Evolutionary conservation across 2,888 invertebrate genomes (phyloP).

Genomic region (Tanytarsus gracilentus): DNA sequence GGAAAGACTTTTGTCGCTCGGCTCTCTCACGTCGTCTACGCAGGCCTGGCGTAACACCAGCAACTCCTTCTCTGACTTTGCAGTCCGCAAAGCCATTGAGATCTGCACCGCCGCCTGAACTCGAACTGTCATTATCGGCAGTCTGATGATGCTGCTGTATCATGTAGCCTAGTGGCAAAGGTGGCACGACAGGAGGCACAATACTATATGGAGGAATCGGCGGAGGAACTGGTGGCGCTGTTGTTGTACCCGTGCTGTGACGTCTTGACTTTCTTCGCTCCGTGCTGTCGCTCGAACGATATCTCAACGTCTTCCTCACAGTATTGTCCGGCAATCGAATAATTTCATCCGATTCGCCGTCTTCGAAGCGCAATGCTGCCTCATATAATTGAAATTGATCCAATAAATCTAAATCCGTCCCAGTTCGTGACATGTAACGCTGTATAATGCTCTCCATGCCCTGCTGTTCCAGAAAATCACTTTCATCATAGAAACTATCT

Average conservation of each 20-base stretch:
- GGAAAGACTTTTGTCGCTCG: constrained; percentile 74
- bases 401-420: constrained; percentile 84
- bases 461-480: constrained; percentile 90
- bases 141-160: constrained; percentile 36
- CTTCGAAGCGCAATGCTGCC: constrained; percentile 62
- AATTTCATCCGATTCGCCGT: constrained; percentile 46
- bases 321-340: constrained; percentile 55
- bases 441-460: constrained; percentile 81
- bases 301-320: constrained; percentile 63
- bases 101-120: constrained; percentile 46
- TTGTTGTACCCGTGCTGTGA: constrained; percentile 61
- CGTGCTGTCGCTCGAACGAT: constrained; percentile 52
- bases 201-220: constrained; percentile 35
- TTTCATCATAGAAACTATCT: constrained; percentile 95
- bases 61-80: constrained; percentile 42
- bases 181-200: constrained; percentile 32
- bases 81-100: constrained; percentile 38
- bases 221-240: constrained; percentile 39
- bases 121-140: constrained; percentile 44
- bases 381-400: constrained; percentile 94
- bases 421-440: constrained; percentile 82
- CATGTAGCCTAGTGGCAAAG: constrained; percentile 33
- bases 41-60: constrained; percentile 72
- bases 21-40: constrained; percentile 72
- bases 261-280: constrained; percentile 72